Base-by-base conservation (phyloP, 1,140 invertebrate species). In the Drosophila elegans region DNA sequence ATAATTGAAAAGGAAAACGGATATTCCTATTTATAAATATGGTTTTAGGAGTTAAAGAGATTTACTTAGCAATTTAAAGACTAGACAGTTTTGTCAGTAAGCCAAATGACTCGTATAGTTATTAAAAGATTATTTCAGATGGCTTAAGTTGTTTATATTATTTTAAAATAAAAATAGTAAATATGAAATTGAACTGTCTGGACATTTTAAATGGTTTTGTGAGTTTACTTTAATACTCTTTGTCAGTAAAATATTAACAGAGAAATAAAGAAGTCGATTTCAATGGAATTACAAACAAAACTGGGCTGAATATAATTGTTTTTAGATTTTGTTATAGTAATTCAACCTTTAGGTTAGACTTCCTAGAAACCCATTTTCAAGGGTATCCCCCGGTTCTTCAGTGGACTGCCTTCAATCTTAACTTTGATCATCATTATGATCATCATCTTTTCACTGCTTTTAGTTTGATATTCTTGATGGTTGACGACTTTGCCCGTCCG, bases 401-500 rank as follows among this genome's bases (percentile, higher is more conserved):
- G 29, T 32, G 29, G 29, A 32, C 29, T 32, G 29, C 34, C 49
- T 41, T 64, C 29, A 68, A 44, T 56, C 64, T 56, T 39, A 16
- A 12, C 38, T 41, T 39, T 34, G 9, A 56, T 71, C 48, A 72
- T 52, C 55, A 46, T 73, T 44, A 44, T 16, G 21, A 68, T 32
- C 42, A 41, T 44, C 42, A 32, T 38, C 25, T 63, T 12, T 9
- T 38, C 25, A 34, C 56, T n/a, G 39, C 56, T 16, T 34, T 48
- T 29, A 49, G 45, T 59, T 36, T 38, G 32, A 29, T 46, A 38
- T 56, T 51, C 38, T 64, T 69, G 25, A 38, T 21, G 36, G 13
- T 21, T 61, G 62, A 62, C 41, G 62, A 62, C 41, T 64, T 39
- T 64, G 62, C 9, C 32, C 32, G 34, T 9, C 29, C 59, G 55